Percentiles rank a stretch among this genome's conserved stretches.
These are phyloP conservation scores for Metallyticus violacea DNA, from an alignment of 2,888 invertebrate species.

Conservation along the genomic window DNA sequence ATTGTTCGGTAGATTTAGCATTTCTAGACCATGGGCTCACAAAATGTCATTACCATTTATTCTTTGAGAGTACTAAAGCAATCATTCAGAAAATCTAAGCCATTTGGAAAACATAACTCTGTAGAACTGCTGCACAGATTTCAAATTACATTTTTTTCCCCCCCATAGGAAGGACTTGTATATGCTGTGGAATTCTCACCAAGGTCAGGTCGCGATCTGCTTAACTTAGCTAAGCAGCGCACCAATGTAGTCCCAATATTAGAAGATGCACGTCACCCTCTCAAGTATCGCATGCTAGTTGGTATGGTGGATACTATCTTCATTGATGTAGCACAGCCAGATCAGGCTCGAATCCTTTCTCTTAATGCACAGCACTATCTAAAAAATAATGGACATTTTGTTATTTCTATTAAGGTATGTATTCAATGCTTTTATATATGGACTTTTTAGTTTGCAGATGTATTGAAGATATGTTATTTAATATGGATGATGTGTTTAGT, in stretches of 20 bases:
- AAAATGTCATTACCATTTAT: too few relatives aligned
- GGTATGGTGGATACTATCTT: constrained; percentile 99
- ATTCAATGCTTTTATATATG: not conserved
- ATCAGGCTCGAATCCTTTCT: constrained; percentile 97
- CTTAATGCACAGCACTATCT: constrained; percentile 95
- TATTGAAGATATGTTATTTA: too few relatives aligned
- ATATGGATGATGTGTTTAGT: too few relatives aligned
- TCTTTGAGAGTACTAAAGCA: too few relatives aligned
- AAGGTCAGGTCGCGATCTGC: constrained; percentile 91
- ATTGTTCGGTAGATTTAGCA: too few relatives aligned
- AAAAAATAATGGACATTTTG: constrained; percentile 96
- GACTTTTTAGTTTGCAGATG: too few relatives aligned
- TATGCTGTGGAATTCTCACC: constrained; percentile 99
- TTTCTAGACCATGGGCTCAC: too few relatives aligned
- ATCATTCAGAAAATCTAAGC: too few relatives aligned
- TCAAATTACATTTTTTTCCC: too few relatives aligned
- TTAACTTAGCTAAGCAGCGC: constrained; percentile 97
- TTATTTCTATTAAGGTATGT: constrained; percentile 94
- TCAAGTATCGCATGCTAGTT: constrained; percentile 98
- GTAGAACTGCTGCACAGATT: too few relatives aligned
- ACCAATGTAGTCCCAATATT: constrained; percentile 99
- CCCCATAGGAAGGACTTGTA: constrained; percentile 89
- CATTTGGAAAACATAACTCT: too few relatives aligned
- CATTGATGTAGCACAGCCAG: constrained; percentile 98
- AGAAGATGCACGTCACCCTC: constrained; percentile 98